A percentile compares a stretch with the other conserved stretches of the same genome.
These are phyloP conservation scores for Yponomeuta evonymella DNA, from an alignment of 2,888 invertebrate genomes.

Conservation along the genomic window DNA sequence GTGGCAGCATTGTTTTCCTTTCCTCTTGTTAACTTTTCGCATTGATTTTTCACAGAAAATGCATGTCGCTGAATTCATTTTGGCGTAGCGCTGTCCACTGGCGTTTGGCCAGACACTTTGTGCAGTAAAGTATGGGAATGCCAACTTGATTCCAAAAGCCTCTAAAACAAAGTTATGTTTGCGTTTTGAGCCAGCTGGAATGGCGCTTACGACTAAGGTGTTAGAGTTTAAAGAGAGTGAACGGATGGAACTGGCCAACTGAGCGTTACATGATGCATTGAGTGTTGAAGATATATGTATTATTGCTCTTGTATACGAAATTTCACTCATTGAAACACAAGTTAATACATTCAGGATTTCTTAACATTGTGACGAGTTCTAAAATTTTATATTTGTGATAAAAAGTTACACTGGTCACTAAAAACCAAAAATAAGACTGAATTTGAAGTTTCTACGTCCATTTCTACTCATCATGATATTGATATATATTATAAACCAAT, in stretches of 20 bases:
- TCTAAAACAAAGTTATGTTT: slow-evolving; percentile 7
- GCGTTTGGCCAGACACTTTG: slow-evolving; percentile 41
- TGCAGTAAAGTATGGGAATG: slow-evolving; percentile 12
- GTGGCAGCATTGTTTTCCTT: slow-evolving; percentile 10
- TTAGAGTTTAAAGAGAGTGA: neutral
- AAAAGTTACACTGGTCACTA: too few species aligned
- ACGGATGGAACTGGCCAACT: neutral
- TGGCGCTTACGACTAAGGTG: neutral
- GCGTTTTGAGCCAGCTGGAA: neutral
- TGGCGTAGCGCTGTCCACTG: slow-evolving; percentile 47
- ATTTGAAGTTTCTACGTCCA: too few species aligned
- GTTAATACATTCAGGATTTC: too few species aligned
- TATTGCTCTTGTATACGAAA: neutral
- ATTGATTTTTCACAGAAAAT: slow-evolving; percentile 33
- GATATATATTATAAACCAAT: too few species aligned
- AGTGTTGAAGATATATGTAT: neutral
- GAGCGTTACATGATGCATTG: neutral
- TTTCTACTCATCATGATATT: too few species aligned
- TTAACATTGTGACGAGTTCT: too few species aligned
- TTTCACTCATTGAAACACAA: too few species aligned
- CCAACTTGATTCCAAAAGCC: slow-evolving; percentile 2
- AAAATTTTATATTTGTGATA: too few species aligned
- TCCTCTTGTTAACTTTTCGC: slow-evolving; percentile 14
- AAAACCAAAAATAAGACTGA: too few species aligned
- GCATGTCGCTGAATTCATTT: slow-evolving; percentile 43